Conservation (phyloP, 1,140 invertebrate genomes). For the Cepaea nemoralis region DNA sequence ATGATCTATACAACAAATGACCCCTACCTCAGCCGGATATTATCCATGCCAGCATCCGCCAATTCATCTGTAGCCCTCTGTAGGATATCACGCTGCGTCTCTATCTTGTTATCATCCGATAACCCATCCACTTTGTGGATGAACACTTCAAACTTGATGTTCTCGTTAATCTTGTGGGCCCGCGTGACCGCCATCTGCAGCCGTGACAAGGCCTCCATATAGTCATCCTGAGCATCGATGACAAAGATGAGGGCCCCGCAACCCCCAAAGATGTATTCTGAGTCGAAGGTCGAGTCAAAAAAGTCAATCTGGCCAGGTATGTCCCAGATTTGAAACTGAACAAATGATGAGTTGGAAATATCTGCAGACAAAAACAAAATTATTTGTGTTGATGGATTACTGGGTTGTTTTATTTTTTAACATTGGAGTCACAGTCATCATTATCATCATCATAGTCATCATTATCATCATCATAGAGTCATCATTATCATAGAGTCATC, state of each 20-base stretch:
- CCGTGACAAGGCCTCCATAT: constrained; percentile 93
- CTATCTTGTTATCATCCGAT: constrained; percentile 99
- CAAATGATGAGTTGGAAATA: constrained; percentile 94
- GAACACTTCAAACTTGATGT: constrained; percentile 98
- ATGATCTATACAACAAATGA: too few relatives aligned
- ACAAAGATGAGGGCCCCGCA: constrained; percentile 97
- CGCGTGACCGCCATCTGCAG: constrained; percentile 92
- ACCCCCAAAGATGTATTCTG: constrained; percentile 93
- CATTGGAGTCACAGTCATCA: not conserved
- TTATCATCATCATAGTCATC: too few relatives aligned
- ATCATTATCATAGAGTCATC: too few relatives aligned
- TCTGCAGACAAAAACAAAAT: constrained; percentile 65
- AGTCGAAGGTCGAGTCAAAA: constrained; percentile 94
- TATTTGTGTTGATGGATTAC: too few relatives aligned
- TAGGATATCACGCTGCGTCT: constrained; percentile 97
- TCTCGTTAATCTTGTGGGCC: constrained; percentile 95
- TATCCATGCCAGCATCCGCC: constrained; percentile 82
- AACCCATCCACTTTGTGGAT: constrained; percentile 99
- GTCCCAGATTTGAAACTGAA: constrained; percentile 99
- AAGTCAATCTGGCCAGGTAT: constrained; percentile 99
- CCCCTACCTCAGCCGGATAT: constrained; percentile 72
- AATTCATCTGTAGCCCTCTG: constrained; percentile 96
- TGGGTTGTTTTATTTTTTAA: too few relatives aligned
- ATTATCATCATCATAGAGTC: too few relatives aligned
- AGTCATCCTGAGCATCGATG: constrained; percentile 99